Percentiles rank a stretch among this genome's conserved stretches.
Conservation (phyloP, 2,797 vertebrate genomes). For the Pantherophis vulpinus region DNA sequence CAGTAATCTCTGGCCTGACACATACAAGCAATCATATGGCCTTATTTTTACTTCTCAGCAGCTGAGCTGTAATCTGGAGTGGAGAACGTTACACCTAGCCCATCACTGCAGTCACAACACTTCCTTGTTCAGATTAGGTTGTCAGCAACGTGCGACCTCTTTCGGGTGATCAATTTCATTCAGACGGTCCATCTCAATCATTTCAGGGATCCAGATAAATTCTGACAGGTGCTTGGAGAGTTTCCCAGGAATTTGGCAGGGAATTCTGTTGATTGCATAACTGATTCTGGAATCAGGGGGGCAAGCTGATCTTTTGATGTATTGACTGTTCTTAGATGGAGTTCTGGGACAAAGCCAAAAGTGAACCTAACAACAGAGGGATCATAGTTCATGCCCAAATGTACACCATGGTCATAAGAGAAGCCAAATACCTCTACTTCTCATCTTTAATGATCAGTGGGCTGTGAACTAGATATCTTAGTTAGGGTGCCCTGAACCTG, state of each 20-base stretch:
- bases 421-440: neutral
- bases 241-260: neutral
- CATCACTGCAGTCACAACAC: neutral
- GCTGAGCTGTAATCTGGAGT: neutral
- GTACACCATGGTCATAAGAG: neutral
- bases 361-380: neutral
- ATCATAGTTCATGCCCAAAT: neutral
- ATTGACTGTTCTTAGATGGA: neutral
- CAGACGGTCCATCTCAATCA: neutral
- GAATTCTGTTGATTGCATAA: neutral
- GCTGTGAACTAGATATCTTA: neutral
- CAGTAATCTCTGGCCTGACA: neutral
- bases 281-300: neutral
- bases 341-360: neutral
- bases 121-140: neutral
- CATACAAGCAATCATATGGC: neutral
- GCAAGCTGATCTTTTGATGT: neutral
- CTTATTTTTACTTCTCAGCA: neutral
- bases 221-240: neutral
- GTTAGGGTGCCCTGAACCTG: neutral
- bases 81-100: neutral
- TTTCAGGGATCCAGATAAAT: neutral
- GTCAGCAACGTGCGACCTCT: neutral
- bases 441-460: neutral
- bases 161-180: neutral